A percentile compares a stretch with the other conserved stretches of the same genome.
These are phyloP conservation scores for Sarcophaga caerulescens DNA, from an alignment of 2,888 invertebrate genomes.

Conservation along the genomic window DNA sequence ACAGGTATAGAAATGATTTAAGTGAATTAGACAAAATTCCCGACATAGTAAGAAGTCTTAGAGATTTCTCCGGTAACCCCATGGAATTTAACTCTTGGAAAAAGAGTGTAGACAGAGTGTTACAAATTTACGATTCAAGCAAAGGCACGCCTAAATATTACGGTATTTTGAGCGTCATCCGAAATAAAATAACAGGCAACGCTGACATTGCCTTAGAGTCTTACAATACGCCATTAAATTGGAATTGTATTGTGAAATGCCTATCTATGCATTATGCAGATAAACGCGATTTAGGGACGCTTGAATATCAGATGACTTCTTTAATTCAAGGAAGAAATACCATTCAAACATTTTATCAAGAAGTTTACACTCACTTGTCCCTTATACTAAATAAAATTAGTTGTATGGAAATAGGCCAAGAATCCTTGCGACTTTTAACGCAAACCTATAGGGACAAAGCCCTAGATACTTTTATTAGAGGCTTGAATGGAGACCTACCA, in stretches of 20 bases:
- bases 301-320: constrained; percentile 56
- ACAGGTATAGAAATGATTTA: constrained; percentile 4
- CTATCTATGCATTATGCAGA: constrained; percentile 50
- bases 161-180: constrained; percentile 5
- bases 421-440: neutral
- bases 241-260: neutral
- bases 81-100: too few species aligned
- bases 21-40: constrained; percentile 13
- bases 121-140: neutral
- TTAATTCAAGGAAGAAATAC: constrained; percentile 29
- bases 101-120: constrained; percentile 1
- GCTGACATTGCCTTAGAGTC: constrained; percentile 24
- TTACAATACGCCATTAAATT: constrained; percentile 5
- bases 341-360: neutral
- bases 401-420: neutral
- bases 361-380: too few species aligned
- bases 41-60: constrained; percentile 15
- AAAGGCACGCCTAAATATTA: neutral
- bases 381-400: too few species aligned
- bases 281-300: constrained; percentile 51
- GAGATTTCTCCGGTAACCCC: constrained; percentile 21
- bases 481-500: constrained; percentile 28
- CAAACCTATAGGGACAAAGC: constrained; percentile 11
- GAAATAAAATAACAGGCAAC: constrained; percentile 5
- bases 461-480: constrained; percentile 18